Evolutionary conservation across 2,888 invertebrate species (phyloP), one percentile per base, ranked within the genome.

Genomic region (Caenorhabditis angaria): DNA sequence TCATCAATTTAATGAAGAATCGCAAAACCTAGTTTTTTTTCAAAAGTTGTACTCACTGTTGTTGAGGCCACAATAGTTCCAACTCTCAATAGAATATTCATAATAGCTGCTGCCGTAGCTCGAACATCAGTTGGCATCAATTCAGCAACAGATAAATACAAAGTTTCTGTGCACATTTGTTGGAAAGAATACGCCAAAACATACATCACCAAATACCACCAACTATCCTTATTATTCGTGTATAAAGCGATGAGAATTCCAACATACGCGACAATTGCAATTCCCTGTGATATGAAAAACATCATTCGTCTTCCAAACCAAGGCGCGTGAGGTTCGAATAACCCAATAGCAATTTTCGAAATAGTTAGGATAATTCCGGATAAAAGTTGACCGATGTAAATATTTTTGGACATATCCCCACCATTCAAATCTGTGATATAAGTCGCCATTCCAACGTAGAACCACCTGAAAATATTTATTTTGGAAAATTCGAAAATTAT

Each of bases 351-450:
- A 60, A 70, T 61, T 50, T 70, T 63, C 0, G 61, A 60, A 10
- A 69, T 29, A 0, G 74, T 61, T 1, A 74, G 53, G 6, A 74
- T 56, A 6, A 69, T 25, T 22, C 74, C 74, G 0, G 69, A 54
- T 2, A 74, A 35, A 55, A 74, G 69, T 57, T 74, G 74, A 29
- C 74, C 74, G 29, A 55, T 41, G 27, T 68, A 74, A 29, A 74
- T 60, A 48, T 74, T 74, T 20, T 48, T 60, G 10, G 69, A 64
- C 74, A 74, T 74, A 50, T 70, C 74, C 0, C 63, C 74, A 2
- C 74, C 69, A 32, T 74, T 74, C 41, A 74, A 54, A 61, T 74
- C 74, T 1, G 69, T 74, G 22, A 70, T 66, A 29, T 74, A 74
- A 6, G 65, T 61, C 8, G 67, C 63, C 53, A 72, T 55, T 54